Evolutionary conservation across 92 coral and sea anemone species (phyloP).

Genomic region (Galaxea fascicularis): DNA sequence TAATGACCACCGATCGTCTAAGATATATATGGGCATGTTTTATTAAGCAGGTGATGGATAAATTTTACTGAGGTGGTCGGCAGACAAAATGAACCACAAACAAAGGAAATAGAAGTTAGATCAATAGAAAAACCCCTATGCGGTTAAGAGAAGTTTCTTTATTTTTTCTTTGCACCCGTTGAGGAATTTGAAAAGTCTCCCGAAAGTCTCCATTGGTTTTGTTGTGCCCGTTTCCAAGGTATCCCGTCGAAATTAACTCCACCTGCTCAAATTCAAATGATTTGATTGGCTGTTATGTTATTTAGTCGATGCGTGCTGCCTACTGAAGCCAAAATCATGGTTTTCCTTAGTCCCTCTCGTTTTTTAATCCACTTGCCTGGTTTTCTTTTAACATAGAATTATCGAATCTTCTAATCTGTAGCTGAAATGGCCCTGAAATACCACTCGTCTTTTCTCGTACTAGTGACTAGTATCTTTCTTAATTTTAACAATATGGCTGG

Average conservation of each 20-base stretch:
- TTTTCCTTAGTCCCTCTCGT: no score
- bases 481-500: no score
- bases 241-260: not conserved
- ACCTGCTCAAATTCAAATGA: constrained; percentile 32
- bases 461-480: no score
- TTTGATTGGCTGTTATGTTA: constrained; percentile 19
- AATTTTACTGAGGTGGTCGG: not conserved
- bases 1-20: constrained; percentile 35
- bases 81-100: not conserved
- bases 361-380: no score
- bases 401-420: no score
- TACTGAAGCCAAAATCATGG: not conserved
- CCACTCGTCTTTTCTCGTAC: no score
- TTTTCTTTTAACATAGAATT: no score
- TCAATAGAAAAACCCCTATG: not conserved
- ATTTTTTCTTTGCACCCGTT: not conserved
- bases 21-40: constrained; percentile 20
- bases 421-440: no score
- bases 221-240: constrained; percentile 25
- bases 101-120: not conserved
- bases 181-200: not conserved
- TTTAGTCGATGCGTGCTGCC: not conserved
- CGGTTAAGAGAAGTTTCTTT: not conserved
- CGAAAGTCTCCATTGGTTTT: not conserved
- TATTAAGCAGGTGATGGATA: constrained; percentile 23